phyloP scores from a whole-genome alignment of 1,140 invertebrate species.

The Neotoxoptera formosana region DNA sequence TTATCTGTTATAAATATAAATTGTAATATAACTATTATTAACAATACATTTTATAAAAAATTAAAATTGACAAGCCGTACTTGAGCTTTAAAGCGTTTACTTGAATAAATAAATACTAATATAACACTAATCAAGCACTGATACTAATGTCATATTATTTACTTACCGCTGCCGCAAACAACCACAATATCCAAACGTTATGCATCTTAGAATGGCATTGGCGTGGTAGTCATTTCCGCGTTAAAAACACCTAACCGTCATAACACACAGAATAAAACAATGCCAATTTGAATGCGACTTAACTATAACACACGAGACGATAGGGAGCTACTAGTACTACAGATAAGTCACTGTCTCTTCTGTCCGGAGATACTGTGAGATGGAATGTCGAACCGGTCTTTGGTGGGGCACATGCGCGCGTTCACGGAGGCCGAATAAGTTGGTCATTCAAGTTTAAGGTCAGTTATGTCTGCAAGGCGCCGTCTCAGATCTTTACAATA shows the following conservation, averaged over 20 bases:
- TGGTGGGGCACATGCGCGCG: constrained; percentile 56
- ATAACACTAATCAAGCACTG: no score
- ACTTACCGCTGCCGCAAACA: constrained; percentile 50
- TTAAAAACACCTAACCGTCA: not conserved
- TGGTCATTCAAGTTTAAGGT: constrained; percentile 58
- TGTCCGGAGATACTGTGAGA: not conserved
- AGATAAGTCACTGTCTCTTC: constrained; percentile 56
- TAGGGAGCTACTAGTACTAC: not conserved
- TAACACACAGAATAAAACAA: not conserved
- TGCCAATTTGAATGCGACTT: not conserved
- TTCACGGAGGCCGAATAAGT: constrained; percentile 53
- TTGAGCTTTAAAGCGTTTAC: not conserved
- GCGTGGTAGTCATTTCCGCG: not conserved
- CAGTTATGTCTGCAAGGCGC: constrained; percentile 48
- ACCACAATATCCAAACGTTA: constrained; percentile 41
- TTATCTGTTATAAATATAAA: not conserved
- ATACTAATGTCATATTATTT: not conserved
- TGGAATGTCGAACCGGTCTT: constrained; percentile 53
- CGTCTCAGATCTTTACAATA: not conserved
- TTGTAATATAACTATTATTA: not conserved
- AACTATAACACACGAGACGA: not conserved
- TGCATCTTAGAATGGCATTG: constrained; percentile 9
- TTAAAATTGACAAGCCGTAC: not conserved
- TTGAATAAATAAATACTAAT: not conserved
- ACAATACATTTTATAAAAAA: not conserved